These are phyloP conservation scores for Catocala fraxini DNA, from an alignment of 2,888 invertebrate species.

Conservation along the genomic window DNA sequence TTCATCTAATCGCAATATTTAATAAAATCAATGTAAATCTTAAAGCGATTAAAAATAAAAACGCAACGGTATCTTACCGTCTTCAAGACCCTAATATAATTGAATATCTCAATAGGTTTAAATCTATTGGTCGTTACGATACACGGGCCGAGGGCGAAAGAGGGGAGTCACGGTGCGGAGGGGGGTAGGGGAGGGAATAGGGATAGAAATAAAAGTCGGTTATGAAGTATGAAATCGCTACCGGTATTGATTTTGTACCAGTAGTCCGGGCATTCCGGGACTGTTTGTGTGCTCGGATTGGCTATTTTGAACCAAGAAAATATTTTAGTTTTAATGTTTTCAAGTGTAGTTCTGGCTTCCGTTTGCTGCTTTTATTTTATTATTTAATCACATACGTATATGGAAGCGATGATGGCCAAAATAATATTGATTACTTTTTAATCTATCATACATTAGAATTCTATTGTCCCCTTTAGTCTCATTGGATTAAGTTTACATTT, in stretches of 20 bases:
- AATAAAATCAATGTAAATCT: constrained; percentile 12
- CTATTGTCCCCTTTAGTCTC: too few relatives aligned
- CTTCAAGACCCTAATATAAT: constrained; percentile 28
- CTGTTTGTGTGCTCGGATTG: constrained; percentile 2
- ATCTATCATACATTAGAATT: too few relatives aligned
- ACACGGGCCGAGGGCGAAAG: constrained; percentile 12
- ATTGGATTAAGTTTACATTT: too few relatives aligned
- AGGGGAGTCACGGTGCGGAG: constrained; percentile 7
- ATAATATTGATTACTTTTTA: too few relatives aligned
- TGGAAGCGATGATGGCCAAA: too few relatives aligned
- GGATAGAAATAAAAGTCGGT: constrained; percentile 58
- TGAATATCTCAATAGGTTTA: constrained; percentile 29
- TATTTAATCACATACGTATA: too few relatives aligned
- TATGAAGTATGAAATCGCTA: constrained; percentile 65
- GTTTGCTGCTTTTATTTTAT: too few relatives aligned
- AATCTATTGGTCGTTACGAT: constrained; percentile 25
- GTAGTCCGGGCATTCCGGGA: constrained; percentile 11
- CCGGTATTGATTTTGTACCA: constrained; percentile 60
- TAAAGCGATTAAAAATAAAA: constrained; percentile 18
- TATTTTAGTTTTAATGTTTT: neutral
- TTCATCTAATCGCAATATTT: neutral
- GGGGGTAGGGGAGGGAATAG: constrained; percentile 20
- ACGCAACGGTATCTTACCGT: constrained; percentile 4
- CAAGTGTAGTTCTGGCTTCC: too few relatives aligned
- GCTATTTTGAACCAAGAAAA: constrained; percentile 1